Evolutionary conservation across 1,140 invertebrate genomes (phyloP).

Genomic region (Arctopsyche grandis): DNA sequence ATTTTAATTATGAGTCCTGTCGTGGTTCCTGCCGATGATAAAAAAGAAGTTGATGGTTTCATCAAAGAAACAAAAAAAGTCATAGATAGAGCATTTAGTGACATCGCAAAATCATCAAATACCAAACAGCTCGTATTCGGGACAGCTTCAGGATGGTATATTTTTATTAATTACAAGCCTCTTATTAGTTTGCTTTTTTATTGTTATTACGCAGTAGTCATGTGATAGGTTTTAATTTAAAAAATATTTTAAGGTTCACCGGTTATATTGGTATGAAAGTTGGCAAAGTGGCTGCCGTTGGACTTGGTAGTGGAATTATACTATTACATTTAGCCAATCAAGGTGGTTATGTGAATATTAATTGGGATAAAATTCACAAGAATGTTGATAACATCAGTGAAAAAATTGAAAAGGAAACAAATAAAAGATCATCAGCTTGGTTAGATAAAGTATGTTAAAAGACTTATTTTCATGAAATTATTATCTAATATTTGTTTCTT

Average conservation of each 20-base stretch:
- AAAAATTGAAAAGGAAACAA: slow-evolving; percentile 82
- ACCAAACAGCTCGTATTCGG: slow-evolving; percentile 89
- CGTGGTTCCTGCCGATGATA: slow-evolving; percentile 22
- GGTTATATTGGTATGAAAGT: slow-evolving; percentile 92
- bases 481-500: slow-evolving; percentile 21
- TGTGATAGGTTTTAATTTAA: neutral
- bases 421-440: slow-evolving; percentile 75
- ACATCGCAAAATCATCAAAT: slow-evolving; percentile 84
- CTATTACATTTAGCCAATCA: slow-evolving; percentile 90
- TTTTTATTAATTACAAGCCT: no score
- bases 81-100: slow-evolving; percentile 77
- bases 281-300: slow-evolving; percentile 88
- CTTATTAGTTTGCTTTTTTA: neutral
- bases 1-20: slow-evolving; percentile 17
- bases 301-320: slow-evolving; percentile 88
- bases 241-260: slow-evolving; percentile 81
- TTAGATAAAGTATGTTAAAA: slow-evolving; percentile 77
- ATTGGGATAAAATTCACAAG: slow-evolving; percentile 88
- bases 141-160: slow-evolving; percentile 87
- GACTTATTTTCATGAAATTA: slow-evolving; percentile 24
- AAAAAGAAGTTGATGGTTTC: slow-evolving; percentile 68
- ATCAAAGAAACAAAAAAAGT: slow-evolving; percentile 73
- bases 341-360: slow-evolving; percentile 91
- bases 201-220: neutral
- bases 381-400: slow-evolving; percentile 84